phyloP scores from a whole-genome alignment of 2,888 invertebrate species.

The Hirtodrosophila histrioides region DNA sequence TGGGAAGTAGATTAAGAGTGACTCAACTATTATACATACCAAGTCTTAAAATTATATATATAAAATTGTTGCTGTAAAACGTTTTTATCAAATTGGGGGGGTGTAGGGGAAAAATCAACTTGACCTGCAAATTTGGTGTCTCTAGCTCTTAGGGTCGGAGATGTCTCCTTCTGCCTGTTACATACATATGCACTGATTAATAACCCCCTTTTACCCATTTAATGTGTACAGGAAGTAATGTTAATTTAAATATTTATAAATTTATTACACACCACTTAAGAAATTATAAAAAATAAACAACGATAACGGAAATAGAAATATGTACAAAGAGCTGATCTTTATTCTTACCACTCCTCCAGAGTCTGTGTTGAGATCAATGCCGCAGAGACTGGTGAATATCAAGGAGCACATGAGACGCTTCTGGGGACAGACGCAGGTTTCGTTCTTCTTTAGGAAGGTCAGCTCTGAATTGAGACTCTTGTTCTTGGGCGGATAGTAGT shows the following conservation, averaged over 20 bases:
- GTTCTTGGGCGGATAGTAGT: conserved; percentile 43
- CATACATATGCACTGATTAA: no score
- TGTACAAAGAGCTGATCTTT: background rate
- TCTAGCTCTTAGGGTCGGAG: no score
- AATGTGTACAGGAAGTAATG: background rate
- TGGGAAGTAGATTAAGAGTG: no score
- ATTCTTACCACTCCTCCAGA: background rate
- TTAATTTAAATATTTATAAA: background rate
- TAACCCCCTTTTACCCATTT: no score
- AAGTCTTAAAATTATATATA: no score
- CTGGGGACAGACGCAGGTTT: conserved; percentile 33
- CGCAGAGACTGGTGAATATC: conserved; percentile 44
- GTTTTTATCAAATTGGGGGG: no score
- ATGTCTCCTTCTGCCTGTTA: no score
- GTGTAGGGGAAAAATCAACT: no score
- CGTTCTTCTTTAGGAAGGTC: background rate
- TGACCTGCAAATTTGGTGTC: no score
- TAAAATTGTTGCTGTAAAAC: no score
- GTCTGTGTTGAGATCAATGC: conserved; percentile 36
- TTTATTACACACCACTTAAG: background rate
- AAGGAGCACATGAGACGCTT: conserved; percentile 33
- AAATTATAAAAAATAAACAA: background rate
- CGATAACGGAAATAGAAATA: background rate
- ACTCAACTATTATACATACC: no score
- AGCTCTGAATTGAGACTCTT: background rate